phyloP scores from a whole-genome alignment of 64 coral and sea anemone species.

The Orbicella faveolata region DNA sequence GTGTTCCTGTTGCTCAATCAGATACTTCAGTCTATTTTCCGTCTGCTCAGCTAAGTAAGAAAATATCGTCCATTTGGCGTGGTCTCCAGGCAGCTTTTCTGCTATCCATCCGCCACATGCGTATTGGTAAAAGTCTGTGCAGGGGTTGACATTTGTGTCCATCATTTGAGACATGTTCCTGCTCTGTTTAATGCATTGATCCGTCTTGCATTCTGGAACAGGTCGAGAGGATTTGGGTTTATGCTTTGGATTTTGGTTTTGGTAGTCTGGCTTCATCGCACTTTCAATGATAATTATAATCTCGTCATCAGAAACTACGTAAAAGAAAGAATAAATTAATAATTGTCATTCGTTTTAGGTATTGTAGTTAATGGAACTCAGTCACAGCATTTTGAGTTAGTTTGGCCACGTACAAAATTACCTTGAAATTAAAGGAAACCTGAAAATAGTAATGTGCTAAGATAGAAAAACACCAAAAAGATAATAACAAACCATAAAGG shows the following conservation, averaged over 20 bases:
- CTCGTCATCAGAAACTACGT: neutral
- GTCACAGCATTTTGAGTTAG: too few relatives aligned
- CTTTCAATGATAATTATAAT: neutral
- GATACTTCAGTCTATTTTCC: neutral
- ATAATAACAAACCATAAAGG: too few relatives aligned
- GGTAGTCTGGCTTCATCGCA: neutral
- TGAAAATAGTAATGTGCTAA: too few relatives aligned
- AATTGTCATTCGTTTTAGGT: neutral
- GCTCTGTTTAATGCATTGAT: conserved; percentile 5
- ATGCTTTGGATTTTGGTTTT: neutral
- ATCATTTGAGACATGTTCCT: conserved; percentile 15
- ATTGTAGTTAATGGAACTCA: too few relatives aligned
- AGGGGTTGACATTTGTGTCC: conserved; percentile 3
- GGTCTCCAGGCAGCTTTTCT: neutral
- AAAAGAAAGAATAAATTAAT: neutral
- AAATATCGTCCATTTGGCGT: conserved; percentile 33
- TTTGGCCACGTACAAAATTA: too few relatives aligned
- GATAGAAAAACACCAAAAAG: too few relatives aligned
- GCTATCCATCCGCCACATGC: conserved; percentile 34
- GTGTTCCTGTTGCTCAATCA: conserved; percentile 17
- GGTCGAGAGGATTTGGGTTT: neutral
- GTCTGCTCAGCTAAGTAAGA: neutral
- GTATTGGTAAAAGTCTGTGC: conserved; percentile 21
- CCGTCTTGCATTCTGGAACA: neutral
- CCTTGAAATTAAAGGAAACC: too few relatives aligned